A percentile compares a stretch with the other conserved stretches of the same genome.
Conservation (phyloP, 2,888 invertebrate genomes). For the Hydroisotoma schaefferi region DNA sequence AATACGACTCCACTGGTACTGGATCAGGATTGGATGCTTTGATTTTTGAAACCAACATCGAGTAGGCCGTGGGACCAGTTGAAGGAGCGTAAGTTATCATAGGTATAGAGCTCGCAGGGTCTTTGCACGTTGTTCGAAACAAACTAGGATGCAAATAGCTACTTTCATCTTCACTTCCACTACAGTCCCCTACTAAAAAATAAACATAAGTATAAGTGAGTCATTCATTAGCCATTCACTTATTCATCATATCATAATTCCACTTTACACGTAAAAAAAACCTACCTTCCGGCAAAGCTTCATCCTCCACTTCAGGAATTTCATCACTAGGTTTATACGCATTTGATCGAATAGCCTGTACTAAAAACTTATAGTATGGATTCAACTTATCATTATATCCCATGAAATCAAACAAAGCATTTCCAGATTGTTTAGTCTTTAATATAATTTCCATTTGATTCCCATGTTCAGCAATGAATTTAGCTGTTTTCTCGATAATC, state of each 20-base stretch:
- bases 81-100: slow-evolving; percentile 68
- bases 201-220: not conserved
- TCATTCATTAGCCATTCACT: not conserved
- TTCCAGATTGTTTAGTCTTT: slow-evolving; percentile 93
- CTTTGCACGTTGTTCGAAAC: slow-evolving; percentile 14
- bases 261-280: not conserved
- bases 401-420: slow-evolving; percentile 89
- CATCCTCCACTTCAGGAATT: slow-evolving; percentile 36
- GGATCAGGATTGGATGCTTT: slow-evolving; percentile 58
- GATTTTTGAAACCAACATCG: slow-evolving; percentile 80
- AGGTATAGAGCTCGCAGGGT: not conserved
- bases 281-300: not conserved
- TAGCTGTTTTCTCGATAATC: slow-evolving; percentile 91
- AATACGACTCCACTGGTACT: not conserved
- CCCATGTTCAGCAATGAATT: slow-evolving; percentile 75
- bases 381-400: slow-evolving; percentile 79
- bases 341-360: slow-evolving; percentile 66
- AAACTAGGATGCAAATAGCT: slow-evolving; percentile 80
- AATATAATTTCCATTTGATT: slow-evolving; percentile 98
- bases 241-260: no score
- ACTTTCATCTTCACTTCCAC: slow-evolving; percentile 57
- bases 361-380: slow-evolving; percentile 73
- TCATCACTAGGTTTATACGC: slow-evolving; percentile 59
- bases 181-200: slow-evolving; percentile 13
- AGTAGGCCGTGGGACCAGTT: slow-evolving; percentile 68